Conservation (phyloP, 2,888 invertebrate species). For the Lamellibrachia columna region DNA sequence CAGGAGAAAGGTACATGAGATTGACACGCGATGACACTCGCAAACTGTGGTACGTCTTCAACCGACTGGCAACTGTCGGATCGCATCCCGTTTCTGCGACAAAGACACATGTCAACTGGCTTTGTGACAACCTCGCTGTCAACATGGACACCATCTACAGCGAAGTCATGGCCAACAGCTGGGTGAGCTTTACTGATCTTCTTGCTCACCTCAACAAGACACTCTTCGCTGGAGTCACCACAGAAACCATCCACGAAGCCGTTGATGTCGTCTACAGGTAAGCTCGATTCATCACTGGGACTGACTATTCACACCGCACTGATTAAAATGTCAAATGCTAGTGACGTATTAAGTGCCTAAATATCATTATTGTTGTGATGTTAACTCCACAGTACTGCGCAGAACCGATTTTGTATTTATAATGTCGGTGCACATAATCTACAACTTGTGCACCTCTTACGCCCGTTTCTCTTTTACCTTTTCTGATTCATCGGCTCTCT, state of each 20-base stretch:
- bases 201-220: conserved; percentile 25
- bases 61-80: conserved; percentile 35
- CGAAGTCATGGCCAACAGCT: conserved; percentile 18
- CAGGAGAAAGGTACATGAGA: conserved; percentile 23
- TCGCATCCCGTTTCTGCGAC: conserved; percentile 38
- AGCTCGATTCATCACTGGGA: neutral
- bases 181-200: conserved; percentile 22
- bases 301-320: neutral
- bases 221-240: conserved; percentile 26
- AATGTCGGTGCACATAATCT: neutral
- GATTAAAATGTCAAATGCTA: neutral
- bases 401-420: neutral
- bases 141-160: conserved; percentile 22
- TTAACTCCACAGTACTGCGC: neutral
- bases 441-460: too few relatives aligned
- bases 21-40: neutral
- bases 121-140: conserved; percentile 34
- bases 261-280: conserved; percentile 37
- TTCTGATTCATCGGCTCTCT: too few relatives aligned
- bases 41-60: conserved; percentile 38
- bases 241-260: conserved; percentile 17
- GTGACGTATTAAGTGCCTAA: neutral
- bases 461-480: too few relatives aligned
- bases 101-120: conserved; percentile 34
- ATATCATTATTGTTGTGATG: neutral